Conservation (phyloP, 2,113 vertebrate genomes). For the Pteronura brasiliensis region DNA sequence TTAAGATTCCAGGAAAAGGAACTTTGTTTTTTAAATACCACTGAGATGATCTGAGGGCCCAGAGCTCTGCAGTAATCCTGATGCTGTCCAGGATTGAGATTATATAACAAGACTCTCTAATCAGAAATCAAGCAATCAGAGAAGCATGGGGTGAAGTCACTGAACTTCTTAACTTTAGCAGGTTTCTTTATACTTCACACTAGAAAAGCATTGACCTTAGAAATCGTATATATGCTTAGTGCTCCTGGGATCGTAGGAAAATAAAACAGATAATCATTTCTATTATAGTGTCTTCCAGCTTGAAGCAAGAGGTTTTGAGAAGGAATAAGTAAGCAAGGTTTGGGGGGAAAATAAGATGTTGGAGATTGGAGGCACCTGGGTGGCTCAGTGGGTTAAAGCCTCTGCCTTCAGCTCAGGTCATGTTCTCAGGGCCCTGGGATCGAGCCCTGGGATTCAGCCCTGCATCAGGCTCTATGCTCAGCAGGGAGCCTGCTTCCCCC, state of each 20-base stretch:
- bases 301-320: background rate
- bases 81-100: background rate
- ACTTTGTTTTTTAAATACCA: conserved; percentile 27
- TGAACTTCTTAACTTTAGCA: background rate
- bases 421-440: too few relatives aligned
- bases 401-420: too few relatives aligned
- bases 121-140: background rate
- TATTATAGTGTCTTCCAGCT: background rate
- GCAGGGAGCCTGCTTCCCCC: too few relatives aligned
- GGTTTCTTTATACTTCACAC: background rate
- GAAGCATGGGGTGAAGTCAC: background rate
- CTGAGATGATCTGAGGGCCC: background rate
- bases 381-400: too few relatives aligned
- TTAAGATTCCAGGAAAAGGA: conserved; percentile 15
- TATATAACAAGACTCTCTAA: background rate
- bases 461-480: too few relatives aligned
- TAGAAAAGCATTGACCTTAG: background rate
- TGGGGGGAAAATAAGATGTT: background rate
- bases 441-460: too few relatives aligned
- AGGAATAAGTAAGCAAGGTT: background rate
- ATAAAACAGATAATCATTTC: background rate
- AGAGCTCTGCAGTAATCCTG: background rate
- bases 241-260: background rate
- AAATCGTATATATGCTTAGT: background rate
- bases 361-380: background rate